Evolutionary conservation across 2,113 vertebrate genomes (phyloP).

Genomic region (Patagioenas fasciata): DNA sequence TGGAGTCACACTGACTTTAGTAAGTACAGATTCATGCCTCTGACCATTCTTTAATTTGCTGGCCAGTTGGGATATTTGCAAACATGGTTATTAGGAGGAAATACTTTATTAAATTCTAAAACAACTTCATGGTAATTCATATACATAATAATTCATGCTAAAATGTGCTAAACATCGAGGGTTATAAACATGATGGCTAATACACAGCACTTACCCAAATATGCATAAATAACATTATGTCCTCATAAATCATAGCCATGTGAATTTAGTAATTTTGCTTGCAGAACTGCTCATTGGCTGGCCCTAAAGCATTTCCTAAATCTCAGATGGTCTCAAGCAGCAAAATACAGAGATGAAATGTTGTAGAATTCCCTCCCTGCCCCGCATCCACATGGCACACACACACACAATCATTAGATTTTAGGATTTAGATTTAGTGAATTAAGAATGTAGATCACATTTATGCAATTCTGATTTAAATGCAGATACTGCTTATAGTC

Average conservation of each 20-base stretch:
- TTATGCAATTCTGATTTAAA: conserved; percentile 11
- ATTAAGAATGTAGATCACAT: conserved; percentile 13
- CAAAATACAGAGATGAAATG: neutral
- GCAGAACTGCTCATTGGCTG: neutral
- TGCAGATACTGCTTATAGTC: neutral
- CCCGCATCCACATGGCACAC: neutral
- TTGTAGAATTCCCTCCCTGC: neutral
- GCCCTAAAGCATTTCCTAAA: neutral
- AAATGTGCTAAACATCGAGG: conserved; percentile 14
- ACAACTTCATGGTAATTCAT: neutral
- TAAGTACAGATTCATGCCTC: neutral
- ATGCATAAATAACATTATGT: conserved; percentile 22
- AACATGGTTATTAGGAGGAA: conserved; percentile 10
- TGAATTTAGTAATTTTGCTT: conserved; percentile 9
- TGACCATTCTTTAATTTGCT: neutral
- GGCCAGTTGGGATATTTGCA: neutral
- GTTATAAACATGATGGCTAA: conserved; percentile 43
- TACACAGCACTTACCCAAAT: conserved; percentile 3
- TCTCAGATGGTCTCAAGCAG: neutral
- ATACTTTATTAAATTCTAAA: conserved; percentile 28
- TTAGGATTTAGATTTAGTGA: neutral
- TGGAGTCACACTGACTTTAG: neutral
- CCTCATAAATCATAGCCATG: neutral
- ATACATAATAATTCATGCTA: conserved; percentile 25
- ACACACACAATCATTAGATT: neutral